Percentiles rank a stretch among this genome's conserved stretches.
These are phyloP conservation scores for Rutpela maculata DNA, from an alignment of 2,888 invertebrate species.

Conservation along the genomic window DNA sequence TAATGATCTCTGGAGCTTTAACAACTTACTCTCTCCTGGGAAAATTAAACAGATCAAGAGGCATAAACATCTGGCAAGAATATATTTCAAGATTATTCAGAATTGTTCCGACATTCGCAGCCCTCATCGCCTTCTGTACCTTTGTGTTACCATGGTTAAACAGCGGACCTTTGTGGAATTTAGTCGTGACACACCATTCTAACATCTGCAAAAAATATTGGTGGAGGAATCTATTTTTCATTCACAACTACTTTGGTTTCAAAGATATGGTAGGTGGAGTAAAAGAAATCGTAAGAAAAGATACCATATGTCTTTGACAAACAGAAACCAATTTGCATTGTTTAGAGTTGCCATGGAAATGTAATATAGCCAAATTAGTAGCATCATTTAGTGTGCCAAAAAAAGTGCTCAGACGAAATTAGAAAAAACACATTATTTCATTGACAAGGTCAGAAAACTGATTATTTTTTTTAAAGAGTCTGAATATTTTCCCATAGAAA, in stretches of 20 bases:
- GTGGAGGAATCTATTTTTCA: constrained; percentile 84
- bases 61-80: constrained; percentile 78
- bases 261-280: constrained; percentile 78
- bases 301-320: background rate
- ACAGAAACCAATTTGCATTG: background rate
- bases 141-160: constrained; percentile 79
- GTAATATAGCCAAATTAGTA: too few species aligned
- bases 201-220: constrained; percentile 81
- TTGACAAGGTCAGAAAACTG: too few species aligned
- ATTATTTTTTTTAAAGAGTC: too few species aligned
- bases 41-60: constrained; percentile 76
- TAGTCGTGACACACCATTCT: constrained; percentile 81
- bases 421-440: too few species aligned
- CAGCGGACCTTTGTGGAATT: constrained; percentile 83
- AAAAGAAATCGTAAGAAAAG: too few species aligned
- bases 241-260: constrained; percentile 85
- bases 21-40: constrained; percentile 80
- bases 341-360: too few species aligned
- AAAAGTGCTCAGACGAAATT: too few species aligned
- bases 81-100: constrained; percentile 80
- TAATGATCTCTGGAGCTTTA: constrained; percentile 82
- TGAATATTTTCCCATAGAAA: too few species aligned
- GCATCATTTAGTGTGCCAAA: too few species aligned
- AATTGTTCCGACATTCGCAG: constrained; percentile 80
- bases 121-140: constrained; percentile 80